Percentiles rank a stretch among this genome's conserved stretches.
These are phyloP conservation scores for Ptychoptera albimana DNA, from an alignment of 2,888 invertebrate species.

Conservation along the genomic window DNA sequence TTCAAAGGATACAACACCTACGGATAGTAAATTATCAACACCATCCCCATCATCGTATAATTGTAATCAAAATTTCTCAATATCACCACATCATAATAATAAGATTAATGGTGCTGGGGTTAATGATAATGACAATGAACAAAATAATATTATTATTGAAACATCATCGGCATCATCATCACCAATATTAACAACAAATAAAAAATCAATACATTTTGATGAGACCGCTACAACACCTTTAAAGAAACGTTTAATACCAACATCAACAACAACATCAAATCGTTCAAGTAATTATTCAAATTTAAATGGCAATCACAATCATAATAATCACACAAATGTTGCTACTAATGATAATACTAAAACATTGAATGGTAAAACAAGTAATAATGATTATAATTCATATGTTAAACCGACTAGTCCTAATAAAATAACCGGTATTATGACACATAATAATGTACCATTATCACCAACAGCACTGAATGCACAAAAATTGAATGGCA, in stretches of 20 bases:
- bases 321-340: slow-evolving; percentile 5
- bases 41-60: slow-evolving; percentile 10
- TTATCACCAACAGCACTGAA: slow-evolving; percentile 26
- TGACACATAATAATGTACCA: slow-evolving; percentile 18
- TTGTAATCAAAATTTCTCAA: slow-evolving; percentile 15
- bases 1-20: slow-evolving; percentile 26
- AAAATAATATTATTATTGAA: not conserved
- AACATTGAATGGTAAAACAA: not conserved
- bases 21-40: slow-evolving; percentile 11
- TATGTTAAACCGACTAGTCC: slow-evolving; percentile 35
- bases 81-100: slow-evolving; percentile 16
- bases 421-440: slow-evolving; percentile 19
- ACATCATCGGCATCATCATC: not conserved
- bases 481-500: slow-evolving; percentile 16
- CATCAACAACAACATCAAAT: slow-evolving; percentile 64
- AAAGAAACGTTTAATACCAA: slow-evolving; percentile 36
- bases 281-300: not conserved
- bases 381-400: slow-evolving; percentile 23
- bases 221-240: slow-evolving; percentile 34
- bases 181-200: slow-evolving; percentile 1
- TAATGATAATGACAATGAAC: not conserved
- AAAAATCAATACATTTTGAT: slow-evolving; percentile 2
- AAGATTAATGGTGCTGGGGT: not conserved
- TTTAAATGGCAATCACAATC: not conserved
- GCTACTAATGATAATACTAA: not conserved